Evolutionary conservation across 2,888 invertebrate genomes (phyloP), one percentile per base, ranked within the genome.

Genomic region (Tachina fera): DNA sequence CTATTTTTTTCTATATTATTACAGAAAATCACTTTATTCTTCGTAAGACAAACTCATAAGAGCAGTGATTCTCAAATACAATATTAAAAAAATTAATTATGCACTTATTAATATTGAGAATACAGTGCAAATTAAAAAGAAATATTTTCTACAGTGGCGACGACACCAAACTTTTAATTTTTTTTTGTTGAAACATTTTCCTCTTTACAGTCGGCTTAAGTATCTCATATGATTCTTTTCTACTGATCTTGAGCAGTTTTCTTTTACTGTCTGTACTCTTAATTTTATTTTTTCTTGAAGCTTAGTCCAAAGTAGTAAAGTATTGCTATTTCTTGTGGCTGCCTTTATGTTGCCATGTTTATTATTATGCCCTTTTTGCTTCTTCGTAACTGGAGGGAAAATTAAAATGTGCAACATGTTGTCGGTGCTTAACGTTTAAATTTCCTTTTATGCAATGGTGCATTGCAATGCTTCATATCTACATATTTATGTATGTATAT

Each of bases 371-470:
- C 5, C 56, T 47, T 31, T n/a, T 56, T 56, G 31, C 47, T 63
- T 6, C 1, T 31, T 65, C 22, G 51, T 56, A 75, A 67, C 82
- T 82, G 47, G 43, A 79, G 79, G 79, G 47, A 71, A 72, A 72
- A 86, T 79, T 72, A 79, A 79, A 86, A 86, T 83, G 83, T 83
- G 83, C 83, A 86, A 83, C 83, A 86, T 86, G 83, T 86, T 86
- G 71, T 61, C 79, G 79, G 65, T 86, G 83, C 83, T 83, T 75
- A 76, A 76, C 70, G 76, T 83, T 80, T 47, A 79, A 79, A 71
- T 75, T 63, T 81, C 49, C 77, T 71, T 74, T 65, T 22, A 16
- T 56, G 22, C 39, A 68, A 63, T 68, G 75, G 58, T 82, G 77
- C 72, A 77, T 72, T 83, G 72, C 53, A 72, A 67, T 63, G 53